phyloP scores from a whole-genome alignment of 2,888 invertebrate genomes.

The Melitaea athalia region DNA sequence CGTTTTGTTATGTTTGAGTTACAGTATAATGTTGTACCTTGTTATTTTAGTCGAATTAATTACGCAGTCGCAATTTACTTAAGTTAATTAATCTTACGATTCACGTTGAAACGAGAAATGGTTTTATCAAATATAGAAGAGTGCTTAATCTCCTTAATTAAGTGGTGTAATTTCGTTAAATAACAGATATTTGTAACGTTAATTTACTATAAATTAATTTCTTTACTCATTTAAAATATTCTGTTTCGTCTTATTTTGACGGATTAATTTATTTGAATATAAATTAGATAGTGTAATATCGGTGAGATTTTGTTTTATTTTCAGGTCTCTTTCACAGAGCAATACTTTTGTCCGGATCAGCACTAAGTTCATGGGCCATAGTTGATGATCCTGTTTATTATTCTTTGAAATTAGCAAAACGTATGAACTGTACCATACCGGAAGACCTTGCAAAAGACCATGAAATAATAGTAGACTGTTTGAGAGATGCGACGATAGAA shows the following conservation, averaged over 20 bases:
- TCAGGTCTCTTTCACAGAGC: constrained; percentile 93
- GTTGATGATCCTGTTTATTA: constrained; percentile 93
- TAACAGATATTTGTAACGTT: constrained; percentile 11
- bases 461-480: constrained; percentile 92
- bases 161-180: constrained; percentile 21
- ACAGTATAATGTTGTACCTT: not conserved
- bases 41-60: constrained; percentile 18
- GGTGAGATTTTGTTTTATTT: not conserved
- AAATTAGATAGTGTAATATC: not conserved
- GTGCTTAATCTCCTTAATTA: constrained; percentile 25
- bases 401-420: constrained; percentile 89
- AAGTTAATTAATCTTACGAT: constrained; percentile 18
- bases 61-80: constrained; percentile 17
- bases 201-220: constrained; percentile 16
- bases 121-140: constrained; percentile 21
- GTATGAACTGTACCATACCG: constrained; percentile 91
- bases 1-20: constrained; percentile 7
- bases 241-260: not conserved
- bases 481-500: constrained; percentile 88
- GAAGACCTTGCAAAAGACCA: constrained; percentile 91
- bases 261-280: not conserved
- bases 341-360: constrained; percentile 93
- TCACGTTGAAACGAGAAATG: constrained; percentile 13
- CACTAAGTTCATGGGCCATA: constrained; percentile 94
- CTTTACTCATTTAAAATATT: not conserved